phyloP scores from a whole-genome alignment of 2,888 invertebrate species.

The Sussaba pulchella region DNA sequence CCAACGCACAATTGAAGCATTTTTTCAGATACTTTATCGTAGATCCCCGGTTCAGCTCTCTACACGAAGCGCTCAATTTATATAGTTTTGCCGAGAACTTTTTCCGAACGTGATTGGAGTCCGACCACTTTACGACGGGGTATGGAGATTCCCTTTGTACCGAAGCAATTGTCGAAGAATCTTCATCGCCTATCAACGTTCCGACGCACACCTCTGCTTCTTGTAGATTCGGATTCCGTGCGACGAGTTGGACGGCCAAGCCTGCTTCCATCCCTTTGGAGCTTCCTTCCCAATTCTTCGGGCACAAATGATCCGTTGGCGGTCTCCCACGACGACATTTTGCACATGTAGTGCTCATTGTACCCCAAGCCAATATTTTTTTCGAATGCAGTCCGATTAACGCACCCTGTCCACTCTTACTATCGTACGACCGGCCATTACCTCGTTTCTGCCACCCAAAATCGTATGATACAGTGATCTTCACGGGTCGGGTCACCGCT shows the following conservation, averaged over 20 bases:
- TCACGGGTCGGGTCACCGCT: background rate
- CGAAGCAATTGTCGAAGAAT: conserved; percentile 58
- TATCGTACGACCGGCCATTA: conserved; percentile 22
- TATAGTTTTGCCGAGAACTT: conserved; percentile 37
- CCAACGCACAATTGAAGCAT: conserved; percentile 29
- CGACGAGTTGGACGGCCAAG: conserved; percentile 50
- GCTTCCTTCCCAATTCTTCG: conserved; percentile 51
- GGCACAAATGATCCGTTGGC: conserved; percentile 46
- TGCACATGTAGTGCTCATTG: conserved; percentile 3
- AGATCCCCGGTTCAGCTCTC: conserved; percentile 11
- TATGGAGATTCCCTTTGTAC: conserved; percentile 44
- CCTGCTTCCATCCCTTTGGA: conserved; percentile 62
- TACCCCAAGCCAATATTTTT: background rate
- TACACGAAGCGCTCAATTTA: background rate
- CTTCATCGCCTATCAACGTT: conserved; percentile 62
- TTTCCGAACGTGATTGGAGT: conserved; percentile 52
- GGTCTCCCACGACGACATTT: background rate
- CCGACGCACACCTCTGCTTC: conserved; percentile 42
- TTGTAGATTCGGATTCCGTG: conserved; percentile 24
- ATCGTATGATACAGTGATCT: conserved; percentile 23
- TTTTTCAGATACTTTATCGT: conserved; percentile 14
- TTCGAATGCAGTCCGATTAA: background rate
- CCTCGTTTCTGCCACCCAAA: conserved; percentile 31
- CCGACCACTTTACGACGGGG: conserved; percentile 41
- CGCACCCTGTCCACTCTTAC: conserved; percentile 16